Evolutionary conservation across 2,888 invertebrate genomes (phyloP), one percentile per base, ranked within the genome.

Genomic region (Muschampia staudingeri): DNA sequence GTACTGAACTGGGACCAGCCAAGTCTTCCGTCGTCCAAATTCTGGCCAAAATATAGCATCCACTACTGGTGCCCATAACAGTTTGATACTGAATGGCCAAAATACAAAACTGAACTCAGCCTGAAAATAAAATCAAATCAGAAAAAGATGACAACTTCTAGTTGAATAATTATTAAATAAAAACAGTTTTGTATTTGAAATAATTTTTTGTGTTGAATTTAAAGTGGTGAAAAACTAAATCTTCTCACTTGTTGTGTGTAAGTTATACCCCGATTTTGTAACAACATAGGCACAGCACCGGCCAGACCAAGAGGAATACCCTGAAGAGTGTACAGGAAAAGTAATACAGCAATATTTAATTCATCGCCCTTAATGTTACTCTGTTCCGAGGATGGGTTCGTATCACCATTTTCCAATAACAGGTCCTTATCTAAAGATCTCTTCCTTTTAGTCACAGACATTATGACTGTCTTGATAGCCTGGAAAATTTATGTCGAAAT

Each of bases 11-110:
- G 25, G 25, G 25, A 25, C 98, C 19, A 99, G 97, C 99, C 99
- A 99, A 8, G 99, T 99, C 97, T 99, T 99, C 83, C 99, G 97
- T 37, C 99, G 97, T 0, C 99, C 99, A 94, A 99, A 98, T 84
- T 97, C 96, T 12, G 97, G 96, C 86, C 98, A 98, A 93, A 98
- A 99, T 72, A 99, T 93, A 0, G 99, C 98, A 95, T 99, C 99
- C 6, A 99, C 99, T 87, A 99, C 98, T 1, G 99, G 99, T 0
- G 99, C 99, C 99, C 99, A 99, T 81, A 99, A 93, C 70, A 99
- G 96, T 94, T 99, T 99, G 70, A 99, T 95, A 93, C 98, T 98
- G 90, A 98, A 99, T 0, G 99, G 99, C 99, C 99, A 99, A 89
- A 98, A 98, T 0, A 99, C 99, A 91, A 99, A 98, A 96, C 99